phyloP scores from a whole-genome alignment of 2,888 invertebrate species.

The Noctua pronuba region DNA sequence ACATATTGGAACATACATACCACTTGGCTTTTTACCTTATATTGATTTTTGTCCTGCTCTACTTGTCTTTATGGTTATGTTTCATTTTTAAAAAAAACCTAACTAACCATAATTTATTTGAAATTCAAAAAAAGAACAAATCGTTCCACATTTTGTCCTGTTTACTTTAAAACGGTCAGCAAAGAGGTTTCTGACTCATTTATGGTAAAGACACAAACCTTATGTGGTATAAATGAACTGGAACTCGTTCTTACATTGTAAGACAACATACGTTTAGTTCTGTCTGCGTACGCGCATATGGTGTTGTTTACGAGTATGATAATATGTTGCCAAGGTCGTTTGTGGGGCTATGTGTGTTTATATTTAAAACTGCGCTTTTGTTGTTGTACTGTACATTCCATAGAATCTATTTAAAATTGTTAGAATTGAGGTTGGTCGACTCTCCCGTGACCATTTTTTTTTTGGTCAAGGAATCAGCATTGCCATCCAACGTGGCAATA shows the following conservation, averaged over 20 bases:
- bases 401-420: not conserved
- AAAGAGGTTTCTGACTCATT: slow-evolving; percentile 42
- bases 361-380: not conserved
- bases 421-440: not conserved
- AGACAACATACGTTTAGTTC: not conserved
- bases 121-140: not conserved
- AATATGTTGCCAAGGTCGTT: slow-evolving; percentile 14
- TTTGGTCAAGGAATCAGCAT: too few species aligned
- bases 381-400: not conserved
- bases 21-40: not conserved
- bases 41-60: not conserved
- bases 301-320: slow-evolving; percentile 33
- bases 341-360: too few species aligned
- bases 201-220: slow-evolving; percentile 37
- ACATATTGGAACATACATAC: not conserved
- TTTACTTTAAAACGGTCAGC: not conserved
- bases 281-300: slow-evolving; percentile 7
- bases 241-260: slow-evolving; percentile 9
- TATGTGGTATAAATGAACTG: slow-evolving; percentile 8
- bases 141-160: not conserved
- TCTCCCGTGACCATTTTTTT: too few species aligned
- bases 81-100: not conserved
- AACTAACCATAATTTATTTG: not conserved
- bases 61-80: not conserved
- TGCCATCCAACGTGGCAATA: too few species aligned